A percentile compares a stretch with the other conserved stretches of the same genome.
phyloP scores from a whole-genome alignment of 2,888 invertebrate genomes.

The Cistogaster globosa region DNA sequence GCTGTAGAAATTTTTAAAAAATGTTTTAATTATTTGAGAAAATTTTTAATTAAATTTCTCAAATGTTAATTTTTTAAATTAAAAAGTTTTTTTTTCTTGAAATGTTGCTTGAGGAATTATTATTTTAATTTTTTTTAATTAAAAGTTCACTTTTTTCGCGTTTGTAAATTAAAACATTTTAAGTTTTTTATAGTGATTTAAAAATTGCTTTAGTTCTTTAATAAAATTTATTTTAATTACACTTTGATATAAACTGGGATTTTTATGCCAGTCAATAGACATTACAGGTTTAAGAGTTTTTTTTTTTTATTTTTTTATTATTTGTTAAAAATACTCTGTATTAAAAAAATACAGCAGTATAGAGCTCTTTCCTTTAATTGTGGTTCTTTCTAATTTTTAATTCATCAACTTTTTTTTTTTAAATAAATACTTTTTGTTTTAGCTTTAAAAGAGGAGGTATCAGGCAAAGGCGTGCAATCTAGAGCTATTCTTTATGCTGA shows the following conservation, averaged over 20 bases:
- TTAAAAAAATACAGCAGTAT: conserved; percentile 32
- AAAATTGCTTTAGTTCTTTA: conserved; percentile 41
- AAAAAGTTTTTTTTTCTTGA: neutral
- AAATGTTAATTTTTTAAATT: neutral
- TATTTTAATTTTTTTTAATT: neutral
- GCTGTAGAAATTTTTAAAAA: neutral
- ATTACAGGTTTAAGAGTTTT: conserved; percentile 63
- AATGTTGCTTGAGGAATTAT: neutral
- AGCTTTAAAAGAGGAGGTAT: conserved; percentile 25
- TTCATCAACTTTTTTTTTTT: conserved; percentile 22
- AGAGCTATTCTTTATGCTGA: conserved; percentile 8
- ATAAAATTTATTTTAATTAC: conserved; percentile 39
- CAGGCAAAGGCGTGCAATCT: conserved; percentile 15
- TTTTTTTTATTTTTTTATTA: neutral
- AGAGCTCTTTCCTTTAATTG: conserved; percentile 20
- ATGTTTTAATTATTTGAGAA: conserved; percentile 9
- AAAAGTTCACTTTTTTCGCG: neutral
- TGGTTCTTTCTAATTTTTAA: conserved; percentile 26
- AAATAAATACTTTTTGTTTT: conserved; percentile 17
- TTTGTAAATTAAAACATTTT: conserved; percentile 48
- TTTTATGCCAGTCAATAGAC: conserved; percentile 68
- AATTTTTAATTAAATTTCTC: neutral
- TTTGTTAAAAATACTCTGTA: conserved; percentile 33
- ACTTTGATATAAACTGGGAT: conserved; percentile 52
- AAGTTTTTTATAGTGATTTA: conserved; percentile 26